Percentiles rank a stretch among this genome's conserved stretches.
These are phyloP conservation scores for Hoplias malabaricus DNA, from an alignment of 2,113 vertebrate species.

Conservation along the genomic window DNA sequence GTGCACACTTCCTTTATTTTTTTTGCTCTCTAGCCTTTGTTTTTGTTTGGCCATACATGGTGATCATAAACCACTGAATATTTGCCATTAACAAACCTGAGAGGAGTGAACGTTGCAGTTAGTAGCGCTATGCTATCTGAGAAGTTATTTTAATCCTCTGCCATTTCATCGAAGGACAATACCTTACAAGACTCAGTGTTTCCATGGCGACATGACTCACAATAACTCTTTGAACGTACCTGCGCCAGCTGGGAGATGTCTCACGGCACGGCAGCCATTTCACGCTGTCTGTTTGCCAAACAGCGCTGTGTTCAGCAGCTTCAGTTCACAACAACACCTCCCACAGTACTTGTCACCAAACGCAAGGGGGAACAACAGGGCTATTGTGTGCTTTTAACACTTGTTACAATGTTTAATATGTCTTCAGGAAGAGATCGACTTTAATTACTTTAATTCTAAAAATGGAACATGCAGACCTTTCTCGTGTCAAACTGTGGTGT, in stretches of 20 bases:
- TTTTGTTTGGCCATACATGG: neutral
- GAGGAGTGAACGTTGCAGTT: conserved; percentile 1
- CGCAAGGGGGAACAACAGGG: conserved; percentile 14
- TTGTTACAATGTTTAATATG: conserved; percentile 20
- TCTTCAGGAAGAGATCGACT: conserved; percentile 8
- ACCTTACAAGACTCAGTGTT: conserved; percentile 62
- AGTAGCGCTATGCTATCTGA: conserved; percentile 33
- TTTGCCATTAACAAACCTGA: neutral
- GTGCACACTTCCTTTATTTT: neutral
- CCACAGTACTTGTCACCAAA: conserved; percentile 50
- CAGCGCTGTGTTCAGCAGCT: conserved; percentile 41
- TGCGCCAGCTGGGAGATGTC: conserved; percentile 69
- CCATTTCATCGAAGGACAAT: conserved; percentile 63
- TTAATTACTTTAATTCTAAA: conserved; percentile 28
- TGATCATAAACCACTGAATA: neutral
- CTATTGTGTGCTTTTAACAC: conserved; percentile 15
- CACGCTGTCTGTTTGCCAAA: conserved; percentile 66
- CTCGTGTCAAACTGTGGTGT: conserved; percentile 7
- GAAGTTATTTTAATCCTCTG: conserved; percentile 68
- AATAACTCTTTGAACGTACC: conserved; percentile 65
- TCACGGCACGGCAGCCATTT: conserved; percentile 61
- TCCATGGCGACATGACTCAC: conserved; percentile 76
- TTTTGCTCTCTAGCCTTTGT: neutral
- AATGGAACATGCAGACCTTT: neutral
- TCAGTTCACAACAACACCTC: conserved; percentile 60